Base-by-base conservation (phyloP, 2,113 vertebrate genomes). In the Muntiacus muntjak region DNA sequence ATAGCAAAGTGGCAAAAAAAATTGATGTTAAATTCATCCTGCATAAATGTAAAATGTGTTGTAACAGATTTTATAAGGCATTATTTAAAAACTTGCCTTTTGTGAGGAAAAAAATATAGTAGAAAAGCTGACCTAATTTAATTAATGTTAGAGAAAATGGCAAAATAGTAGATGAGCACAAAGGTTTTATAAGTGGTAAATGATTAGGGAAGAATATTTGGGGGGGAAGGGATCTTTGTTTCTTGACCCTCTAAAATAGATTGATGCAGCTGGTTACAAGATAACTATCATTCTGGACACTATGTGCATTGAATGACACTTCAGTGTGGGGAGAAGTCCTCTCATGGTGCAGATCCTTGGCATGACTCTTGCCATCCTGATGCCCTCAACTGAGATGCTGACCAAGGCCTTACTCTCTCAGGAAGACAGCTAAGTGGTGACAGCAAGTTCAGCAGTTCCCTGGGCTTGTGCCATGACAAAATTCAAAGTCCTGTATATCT, bases 1-100 rank as follows among this genome's bases (percentile, higher is more conserved):
- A 99, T 99, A 99, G 99, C 99, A 99, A 99, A 99, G 99, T 99
- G 99, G 98, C 98, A 99, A 94, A 96, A 98, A 98, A 98, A 98
- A 98, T 98, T 97, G 98, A 98, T 98, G 98, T 98, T 98, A 98
- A 99, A 98, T 99, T 99, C 98, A 98, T 99, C 98, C 98, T 98
- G 98, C 98, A 99, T 99, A 99, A 99, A 98, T 98, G 98, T 96
- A 98, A 98, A 97, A 98, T 97, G 97, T 98, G 98, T 98, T 98
- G 98, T 98, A 96, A 98, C 97, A 98, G 98, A 96, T 98, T 98
- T 98, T 98, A 98, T 94, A 97, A 99, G 99, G 98, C 98, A 98
- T 98, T 97, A 58, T 98, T 98, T 98, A 98, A 97, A 97, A 98
- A 98, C 91, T 98, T 99, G 98, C 98, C 99, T 99, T 98, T 98